A percentile compares a stretch with the other conserved stretches of the same genome.
These are phyloP conservation scores for Toxonevra muliebris DNA, from an alignment of 2,888 invertebrate genomes.

Conservation along the genomic window DNA sequence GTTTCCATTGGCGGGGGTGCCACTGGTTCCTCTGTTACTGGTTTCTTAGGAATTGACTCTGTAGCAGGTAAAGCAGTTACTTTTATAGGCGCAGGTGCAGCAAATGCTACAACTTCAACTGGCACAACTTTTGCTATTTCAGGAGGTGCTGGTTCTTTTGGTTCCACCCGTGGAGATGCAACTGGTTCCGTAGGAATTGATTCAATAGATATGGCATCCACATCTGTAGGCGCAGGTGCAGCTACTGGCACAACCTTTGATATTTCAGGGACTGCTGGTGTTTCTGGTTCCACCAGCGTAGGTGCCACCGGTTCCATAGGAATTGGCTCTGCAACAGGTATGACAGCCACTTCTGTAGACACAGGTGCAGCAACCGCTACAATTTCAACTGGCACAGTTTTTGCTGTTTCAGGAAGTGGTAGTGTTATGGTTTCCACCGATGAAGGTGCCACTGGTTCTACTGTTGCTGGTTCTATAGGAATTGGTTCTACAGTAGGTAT, in stretches of 20 bases:
- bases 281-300: not conserved
- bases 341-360: not conserved
- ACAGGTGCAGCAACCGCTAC: not conserved
- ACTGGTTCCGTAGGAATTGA: not conserved
- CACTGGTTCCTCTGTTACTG: too few relatives aligned
- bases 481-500: too few relatives aligned
- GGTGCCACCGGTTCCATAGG: too few relatives aligned
- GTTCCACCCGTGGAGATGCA: too few relatives aligned
- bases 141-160: too few relatives aligned
- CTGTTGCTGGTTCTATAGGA: not conserved
- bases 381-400: not conserved
- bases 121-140: not conserved
- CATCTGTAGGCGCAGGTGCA: too few relatives aligned
- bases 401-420: not conserved
- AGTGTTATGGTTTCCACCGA: not conserved
- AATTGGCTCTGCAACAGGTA: slow-evolving; percentile 1
- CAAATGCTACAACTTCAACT: not conserved
- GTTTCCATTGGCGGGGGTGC: not conserved
- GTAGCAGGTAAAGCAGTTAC: not conserved
- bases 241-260: not conserved
- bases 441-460: not conserved
- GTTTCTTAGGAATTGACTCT: not conserved
- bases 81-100: not conserved
- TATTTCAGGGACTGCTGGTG: not conserved
- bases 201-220: too few relatives aligned